A percentile compares a stretch with the other conserved stretches of the same genome.
phyloP scores from a whole-genome alignment of 2,797 vertebrate genomes.

The Calcarius lapponicus region DNA sequence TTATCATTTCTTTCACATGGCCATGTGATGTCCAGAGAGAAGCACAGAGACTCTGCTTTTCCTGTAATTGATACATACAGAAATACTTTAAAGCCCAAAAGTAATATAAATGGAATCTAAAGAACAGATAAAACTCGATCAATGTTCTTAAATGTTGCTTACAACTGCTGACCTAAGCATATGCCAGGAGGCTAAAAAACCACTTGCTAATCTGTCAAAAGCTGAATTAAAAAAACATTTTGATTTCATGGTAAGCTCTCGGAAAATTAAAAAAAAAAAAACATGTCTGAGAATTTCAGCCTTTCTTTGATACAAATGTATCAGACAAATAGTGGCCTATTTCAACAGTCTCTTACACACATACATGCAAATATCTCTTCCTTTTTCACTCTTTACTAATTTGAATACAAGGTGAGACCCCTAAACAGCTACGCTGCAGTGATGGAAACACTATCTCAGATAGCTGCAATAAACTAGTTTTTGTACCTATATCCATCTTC shows the following conservation, averaged over 20 bases:
- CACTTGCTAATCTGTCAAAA: not conserved
- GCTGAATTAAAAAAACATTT: not conserved
- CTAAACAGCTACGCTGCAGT: not conserved
- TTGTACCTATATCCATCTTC: not conserved
- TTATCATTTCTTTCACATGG: conserved; percentile 11
- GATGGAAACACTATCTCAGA: not conserved
- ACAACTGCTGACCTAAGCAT: conserved; percentile 8
- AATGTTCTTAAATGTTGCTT: conserved; percentile 21
- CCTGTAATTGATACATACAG: not conserved
- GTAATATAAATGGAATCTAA: not conserved
- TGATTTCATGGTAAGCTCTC: not conserved
- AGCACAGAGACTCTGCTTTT: not conserved
- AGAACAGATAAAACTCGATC: not conserved
- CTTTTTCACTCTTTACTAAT: not conserved
- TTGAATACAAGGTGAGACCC: not conserved
- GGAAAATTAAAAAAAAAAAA: not conserved
- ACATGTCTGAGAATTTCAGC: not conserved
- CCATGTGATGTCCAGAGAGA: conserved; percentile 19
- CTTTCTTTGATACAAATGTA: not conserved
- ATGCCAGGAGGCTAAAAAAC: not conserved
- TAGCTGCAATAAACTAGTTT: not conserved
- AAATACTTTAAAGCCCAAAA: not conserved
- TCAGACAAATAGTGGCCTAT: not conserved
- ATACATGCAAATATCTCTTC: not conserved
- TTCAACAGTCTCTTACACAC: not conserved